A percentile compares a stretch with the other conserved stretches of the same genome.
These are phyloP conservation scores for Leptodirus hochenwartii DNA, from an alignment of 2,888 invertebrate species.

Conservation along the genomic window DNA sequence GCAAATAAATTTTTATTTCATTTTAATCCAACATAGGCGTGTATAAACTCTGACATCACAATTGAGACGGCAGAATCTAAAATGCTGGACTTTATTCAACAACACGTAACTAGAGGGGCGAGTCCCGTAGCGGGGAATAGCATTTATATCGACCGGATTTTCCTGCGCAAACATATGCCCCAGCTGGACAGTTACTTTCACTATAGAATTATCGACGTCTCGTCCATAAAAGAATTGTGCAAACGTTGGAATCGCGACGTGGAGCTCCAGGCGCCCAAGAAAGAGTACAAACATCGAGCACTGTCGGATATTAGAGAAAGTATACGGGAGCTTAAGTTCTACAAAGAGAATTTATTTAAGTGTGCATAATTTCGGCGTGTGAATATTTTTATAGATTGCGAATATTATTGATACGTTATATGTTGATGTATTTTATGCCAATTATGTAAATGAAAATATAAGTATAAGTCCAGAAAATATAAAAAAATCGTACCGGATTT, in stretches of 20 bases:
- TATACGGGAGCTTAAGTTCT: constrained; percentile 66
- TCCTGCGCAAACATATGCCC: constrained; percentile 72
- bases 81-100: constrained; percentile 51
- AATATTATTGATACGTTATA: too few species aligned
- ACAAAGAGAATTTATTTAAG: constrained; percentile 48
- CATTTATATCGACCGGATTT: constrained; percentile 70
- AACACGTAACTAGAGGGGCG: constrained; percentile 33
- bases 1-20: constrained; percentile 31
- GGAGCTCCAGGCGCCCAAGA: constrained; percentile 37
- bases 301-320: constrained; percentile 76
- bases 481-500: too few species aligned
- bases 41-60: constrained; percentile 45
- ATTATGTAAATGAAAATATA: too few species aligned
- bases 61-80: constrained; percentile 48
- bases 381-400: too few species aligned
- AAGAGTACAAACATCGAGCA: constrained; percentile 50
- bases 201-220: constrained; percentile 86
- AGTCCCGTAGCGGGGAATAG: constrained; percentile 79
- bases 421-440: too few species aligned
- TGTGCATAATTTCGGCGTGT: too few species aligned
- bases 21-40: constrained; percentile 66
- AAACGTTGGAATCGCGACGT: constrained; percentile 57
- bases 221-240: constrained; percentile 70
- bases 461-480: too few species aligned
- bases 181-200: constrained; percentile 59